Evolutionary conservation across 2,113 vertebrate species (phyloP).

Genomic region (Trogon surrucura): DNA sequence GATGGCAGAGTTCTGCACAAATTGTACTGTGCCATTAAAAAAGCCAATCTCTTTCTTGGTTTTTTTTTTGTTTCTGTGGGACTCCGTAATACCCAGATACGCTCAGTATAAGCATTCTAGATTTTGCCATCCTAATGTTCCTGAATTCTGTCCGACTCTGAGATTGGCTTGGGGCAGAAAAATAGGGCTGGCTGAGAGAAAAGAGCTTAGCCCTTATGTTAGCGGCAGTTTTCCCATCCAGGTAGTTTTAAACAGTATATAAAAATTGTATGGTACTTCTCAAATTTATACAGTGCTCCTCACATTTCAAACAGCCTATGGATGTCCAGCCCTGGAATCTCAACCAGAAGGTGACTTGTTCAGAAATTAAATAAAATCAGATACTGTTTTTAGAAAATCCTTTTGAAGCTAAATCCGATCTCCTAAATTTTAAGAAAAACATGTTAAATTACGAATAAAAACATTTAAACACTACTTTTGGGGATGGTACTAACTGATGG

Average conservation of each 20-base stretch:
- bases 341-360: neutral
- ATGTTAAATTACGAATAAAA: neutral
- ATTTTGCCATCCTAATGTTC: neutral
- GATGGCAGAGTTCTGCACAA: conserved; percentile 60
- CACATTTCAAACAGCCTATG: neutral
- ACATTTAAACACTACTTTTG: neutral
- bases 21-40: conserved; percentile 41
- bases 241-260: neutral
- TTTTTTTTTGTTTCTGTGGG: conserved; percentile 39
- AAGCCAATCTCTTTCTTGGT: conserved; percentile 46
- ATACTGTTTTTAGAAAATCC: neutral
- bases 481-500: neutral
- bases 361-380: neutral
- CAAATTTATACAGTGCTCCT: neutral
- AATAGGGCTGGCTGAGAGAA: neutral
- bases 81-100: neutral
- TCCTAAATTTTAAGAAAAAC: neutral
- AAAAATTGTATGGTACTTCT: no score
- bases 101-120: neutral
- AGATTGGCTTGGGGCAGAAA: neutral
- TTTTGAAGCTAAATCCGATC: neutral
- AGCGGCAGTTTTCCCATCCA: neutral
- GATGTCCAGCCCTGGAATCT: neutral
- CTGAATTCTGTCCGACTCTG: neutral
- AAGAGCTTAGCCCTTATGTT: neutral